Evolutionary conservation across 2,888 invertebrate species (phyloP).

Genomic region (Drosophila diplacantha): DNA sequence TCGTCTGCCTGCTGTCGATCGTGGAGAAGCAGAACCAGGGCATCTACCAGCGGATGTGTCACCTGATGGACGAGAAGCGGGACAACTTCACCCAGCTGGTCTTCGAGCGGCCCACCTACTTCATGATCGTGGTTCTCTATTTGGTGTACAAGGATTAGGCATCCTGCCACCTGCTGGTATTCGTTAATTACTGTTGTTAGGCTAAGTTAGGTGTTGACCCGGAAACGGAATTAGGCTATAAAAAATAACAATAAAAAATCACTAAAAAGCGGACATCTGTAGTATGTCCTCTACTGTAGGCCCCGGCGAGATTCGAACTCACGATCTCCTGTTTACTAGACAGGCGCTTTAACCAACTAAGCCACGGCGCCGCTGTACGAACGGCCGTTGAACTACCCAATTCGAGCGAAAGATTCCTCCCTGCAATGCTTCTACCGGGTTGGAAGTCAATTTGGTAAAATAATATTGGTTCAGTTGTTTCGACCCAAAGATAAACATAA

Average conservation of each 20-base stretch:
- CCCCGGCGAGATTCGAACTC: conserved; percentile 78
- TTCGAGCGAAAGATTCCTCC: conserved; percentile 9
- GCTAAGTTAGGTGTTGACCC: conserved; percentile 17
- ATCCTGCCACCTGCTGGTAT: too few relatives aligned
- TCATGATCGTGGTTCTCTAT: conserved; percentile 75
- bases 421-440: neutral
- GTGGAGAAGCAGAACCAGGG: conserved; percentile 77
- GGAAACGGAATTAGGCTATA: conserved; percentile 3
- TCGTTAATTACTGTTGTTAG: conserved; percentile 22
- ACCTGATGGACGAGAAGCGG: conserved; percentile 74
- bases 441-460: conserved; percentile 41
- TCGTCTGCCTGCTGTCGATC: conserved; percentile 76
- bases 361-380: conserved; percentile 73
- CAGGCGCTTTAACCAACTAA: conserved; percentile 78
- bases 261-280: neutral
- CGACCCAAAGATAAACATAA: conserved; percentile 2
- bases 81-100: conserved; percentile 76
- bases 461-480: conserved; percentile 49
- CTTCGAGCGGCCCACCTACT: conserved; percentile 75
- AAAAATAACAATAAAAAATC: conserved; percentile 1
- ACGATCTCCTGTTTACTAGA: conserved; percentile 78
- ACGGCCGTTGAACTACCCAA: conserved; percentile 3
- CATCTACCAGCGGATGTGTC: conserved; percentile 74
- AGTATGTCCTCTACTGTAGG: conserved; percentile 39
- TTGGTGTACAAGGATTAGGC: conserved; percentile 74